Evolutionary conservation across 2,797 vertebrate genomes (phyloP).

Genomic region (Iguana delicatissima): DNA sequence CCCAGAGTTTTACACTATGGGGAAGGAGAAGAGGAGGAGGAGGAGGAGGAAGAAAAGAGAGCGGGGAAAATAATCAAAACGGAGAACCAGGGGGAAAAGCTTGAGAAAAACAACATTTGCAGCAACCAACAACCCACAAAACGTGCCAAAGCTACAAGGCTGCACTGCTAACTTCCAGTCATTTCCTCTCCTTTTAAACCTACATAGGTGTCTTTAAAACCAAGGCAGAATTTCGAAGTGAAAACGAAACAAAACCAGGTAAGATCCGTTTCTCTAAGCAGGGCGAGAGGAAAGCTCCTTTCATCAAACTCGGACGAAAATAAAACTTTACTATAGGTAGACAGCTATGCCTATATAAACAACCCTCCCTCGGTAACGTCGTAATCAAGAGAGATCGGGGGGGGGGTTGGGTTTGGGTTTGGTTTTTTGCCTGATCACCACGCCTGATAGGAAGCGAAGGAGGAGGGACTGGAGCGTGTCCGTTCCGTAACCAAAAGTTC

Average conservation of each 20-base stretch:
- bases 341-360: too few relatives aligned
- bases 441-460: background rate
- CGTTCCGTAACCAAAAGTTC: background rate
- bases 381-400: too few relatives aligned
- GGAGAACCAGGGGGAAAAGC: too few relatives aligned
- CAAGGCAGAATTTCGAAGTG: slow-evolving; percentile 29
- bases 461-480: background rate
- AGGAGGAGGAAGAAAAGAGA: too few relatives aligned
- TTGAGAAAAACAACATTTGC: too few relatives aligned
- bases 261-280: background rate
- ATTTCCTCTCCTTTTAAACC: background rate
- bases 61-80: slow-evolving; percentile 5
- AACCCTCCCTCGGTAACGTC: too few relatives aligned
- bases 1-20: slow-evolving; percentile 97
- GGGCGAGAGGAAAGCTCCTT: slow-evolving; percentile 54
- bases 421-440: background rate
- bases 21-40: slow-evolving; percentile 2
- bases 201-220: background rate
- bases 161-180: slow-evolving; percentile 40
- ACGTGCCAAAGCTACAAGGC: background rate
- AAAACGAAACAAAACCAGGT: slow-evolving; percentile 12
- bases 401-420: too few relatives aligned
- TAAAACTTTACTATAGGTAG: background rate
- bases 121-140: slow-evolving; percentile 32
- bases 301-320: background rate